Evolutionary conservation across 2,888 invertebrate species (phyloP).

Genomic region (Aproaerema taeniolella): DNA sequence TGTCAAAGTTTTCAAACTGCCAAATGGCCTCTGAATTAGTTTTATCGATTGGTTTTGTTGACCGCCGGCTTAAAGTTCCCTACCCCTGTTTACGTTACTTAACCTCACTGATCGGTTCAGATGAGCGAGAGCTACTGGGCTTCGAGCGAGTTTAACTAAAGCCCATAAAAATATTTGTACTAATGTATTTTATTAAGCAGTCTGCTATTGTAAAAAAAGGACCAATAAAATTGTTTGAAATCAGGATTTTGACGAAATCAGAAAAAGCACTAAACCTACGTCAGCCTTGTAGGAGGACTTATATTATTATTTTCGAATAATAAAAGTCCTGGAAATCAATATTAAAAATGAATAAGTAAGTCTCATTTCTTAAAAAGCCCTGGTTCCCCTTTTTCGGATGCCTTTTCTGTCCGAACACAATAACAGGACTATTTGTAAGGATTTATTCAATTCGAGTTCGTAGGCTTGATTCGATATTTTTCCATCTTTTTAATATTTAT

Average conservation of each 20-base stretch:
- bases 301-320: no score
- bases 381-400: background rate
- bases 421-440: conserved; percentile 1
- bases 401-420: background rate
- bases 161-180: no score
- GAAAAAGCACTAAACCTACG: background rate
- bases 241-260: background rate
- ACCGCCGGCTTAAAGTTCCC: no score
- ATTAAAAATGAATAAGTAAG: background rate
- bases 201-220: background rate
- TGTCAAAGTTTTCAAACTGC: no score
- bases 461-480: background rate
- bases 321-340: no score
- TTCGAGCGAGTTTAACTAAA: no score
- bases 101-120: no score
- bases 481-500: background rate
- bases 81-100: no score
- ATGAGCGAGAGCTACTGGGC: no score
- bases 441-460: background rate
- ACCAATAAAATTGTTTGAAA: background rate
- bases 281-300: no score
- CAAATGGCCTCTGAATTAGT: no score
- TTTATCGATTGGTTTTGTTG: no score
- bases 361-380: background rate
- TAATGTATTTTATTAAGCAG: background rate